A percentile compares a stretch with the other conserved stretches of the same genome.
Conservation (phyloP, 2,888 invertebrate genomes). For the Phalangium opilio region DNA sequence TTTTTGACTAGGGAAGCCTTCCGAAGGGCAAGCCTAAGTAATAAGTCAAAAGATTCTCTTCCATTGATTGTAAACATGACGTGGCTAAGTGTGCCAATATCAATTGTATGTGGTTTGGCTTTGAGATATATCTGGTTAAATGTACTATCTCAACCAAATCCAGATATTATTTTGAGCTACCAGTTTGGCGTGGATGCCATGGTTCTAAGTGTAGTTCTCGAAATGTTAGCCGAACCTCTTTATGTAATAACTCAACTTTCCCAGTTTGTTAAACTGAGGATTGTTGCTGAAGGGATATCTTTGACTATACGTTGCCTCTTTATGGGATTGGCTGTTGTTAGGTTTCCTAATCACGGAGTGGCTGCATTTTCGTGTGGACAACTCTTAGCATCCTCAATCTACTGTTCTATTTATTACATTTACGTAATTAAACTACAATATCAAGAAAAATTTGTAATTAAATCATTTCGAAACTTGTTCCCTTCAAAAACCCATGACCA, state of each 20-base stretch:
- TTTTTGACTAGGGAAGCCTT: slow-evolving; percentile 86
- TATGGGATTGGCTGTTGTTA: slow-evolving; percentile 18
- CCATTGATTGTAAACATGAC: slow-evolving; percentile 1
- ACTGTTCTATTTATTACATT: slow-evolving; percentile 9
- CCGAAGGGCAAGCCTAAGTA: slow-evolving; percentile 52
- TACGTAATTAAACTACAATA: slow-evolving; percentile 2
- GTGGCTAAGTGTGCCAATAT: slow-evolving; percentile 51
- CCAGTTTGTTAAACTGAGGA: slow-evolving; percentile 72
- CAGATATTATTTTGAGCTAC: slow-evolving; percentile 34
- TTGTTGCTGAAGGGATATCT: too few species aligned
- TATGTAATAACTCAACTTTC: slow-evolving; percentile 72
- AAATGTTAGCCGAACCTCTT: slow-evolving; percentile 67
- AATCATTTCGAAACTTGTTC: neutral
- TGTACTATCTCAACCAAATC: slow-evolving; percentile 57
- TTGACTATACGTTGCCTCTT: slow-evolving; percentile 16
- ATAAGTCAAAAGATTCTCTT: neutral
- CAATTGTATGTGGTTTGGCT: slow-evolving; percentile 49
- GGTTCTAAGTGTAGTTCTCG: slow-evolving; percentile 67
- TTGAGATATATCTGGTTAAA: slow-evolving; percentile 74
- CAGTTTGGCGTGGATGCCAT: slow-evolving; percentile 44
- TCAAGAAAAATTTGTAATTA: neutral
- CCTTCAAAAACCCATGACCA: neutral
- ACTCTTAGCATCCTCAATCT: slow-evolving; percentile 8
- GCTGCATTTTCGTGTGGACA: slow-evolving; percentile 13
- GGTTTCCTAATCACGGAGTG: slow-evolving; percentile 11